Percentiles rank a stretch among this genome's conserved stretches.
Conservation (phyloP, 2,797 vertebrate species). For the Acanthurus lineatus region DNA sequence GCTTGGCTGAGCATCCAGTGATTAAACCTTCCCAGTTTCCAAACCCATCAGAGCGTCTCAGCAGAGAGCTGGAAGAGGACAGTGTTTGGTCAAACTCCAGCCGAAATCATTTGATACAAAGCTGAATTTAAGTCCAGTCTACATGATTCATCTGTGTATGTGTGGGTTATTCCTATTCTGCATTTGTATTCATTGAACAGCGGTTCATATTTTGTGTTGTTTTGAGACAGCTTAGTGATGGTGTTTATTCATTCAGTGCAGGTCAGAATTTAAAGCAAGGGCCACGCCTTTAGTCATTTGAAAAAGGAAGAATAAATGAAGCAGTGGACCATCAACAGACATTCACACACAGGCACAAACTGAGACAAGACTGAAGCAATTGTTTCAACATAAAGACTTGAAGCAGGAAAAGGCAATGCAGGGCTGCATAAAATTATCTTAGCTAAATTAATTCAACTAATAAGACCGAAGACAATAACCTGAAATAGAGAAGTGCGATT, state of each 20-base stretch:
- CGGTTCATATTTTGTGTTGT: background rate
- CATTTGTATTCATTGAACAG: constrained; percentile 5
- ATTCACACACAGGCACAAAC: constrained; percentile 4
- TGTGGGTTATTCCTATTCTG: background rate
- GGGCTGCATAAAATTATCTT: constrained; percentile 47
- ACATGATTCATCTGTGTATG: constrained; percentile 8
- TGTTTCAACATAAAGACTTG: constrained; percentile 41
- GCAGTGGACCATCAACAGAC: background rate
- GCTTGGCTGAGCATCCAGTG: constrained; percentile 38
- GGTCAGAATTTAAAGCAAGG: background rate
- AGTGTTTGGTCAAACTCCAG: constrained; percentile 30
- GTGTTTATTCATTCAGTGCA: constrained; percentile 1
- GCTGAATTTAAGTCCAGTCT: constrained; percentile 4
- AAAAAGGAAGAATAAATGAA: constrained; percentile 13
- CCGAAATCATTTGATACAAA: constrained; percentile 25
- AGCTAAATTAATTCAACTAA: constrained; percentile 56
- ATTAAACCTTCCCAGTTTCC: constrained; percentile 55
- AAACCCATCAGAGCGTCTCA: constrained; percentile 41
- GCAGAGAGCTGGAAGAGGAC: constrained; percentile 23
- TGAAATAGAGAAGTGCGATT: constrained; percentile 40
- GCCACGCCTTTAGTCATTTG: background rate
- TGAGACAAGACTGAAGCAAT: background rate
- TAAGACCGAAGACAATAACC: constrained; percentile 47
- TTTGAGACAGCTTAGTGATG: constrained; percentile 4
- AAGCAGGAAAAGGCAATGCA: constrained; percentile 23